Evolutionary conservation across 92 coral and sea anemone genomes (phyloP), one percentile per base, ranked within the genome.

Genomic region (Galaxea fascicularis): DNA sequence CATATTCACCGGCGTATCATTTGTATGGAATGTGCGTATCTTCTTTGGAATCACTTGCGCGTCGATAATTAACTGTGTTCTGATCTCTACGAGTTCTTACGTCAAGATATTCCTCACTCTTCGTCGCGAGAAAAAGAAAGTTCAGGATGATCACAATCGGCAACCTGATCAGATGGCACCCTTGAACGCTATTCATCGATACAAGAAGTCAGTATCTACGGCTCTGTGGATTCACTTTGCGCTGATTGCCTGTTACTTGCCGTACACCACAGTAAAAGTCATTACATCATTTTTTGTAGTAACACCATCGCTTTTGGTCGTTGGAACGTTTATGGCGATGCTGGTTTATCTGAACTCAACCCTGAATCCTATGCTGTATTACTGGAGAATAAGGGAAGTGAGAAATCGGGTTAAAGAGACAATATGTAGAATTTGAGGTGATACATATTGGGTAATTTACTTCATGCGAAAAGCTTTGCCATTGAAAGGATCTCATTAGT

Each of bases 311-410:
- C 79, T 74, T 8, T 58, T 74, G 28, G 41, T 56, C 13, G 79
- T 56, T 29, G 64, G 29, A 5, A 66, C 52, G n/a, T 53, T 58
- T 35, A 57, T 39, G 54, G 68, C 70, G n/a, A 21, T 54, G 30
- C 69, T 77, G 30, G 31, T 77, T 35, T 77, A 77, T 31, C 29
- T 60, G 4, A 77, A 77, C 56, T 77, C 82, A 0, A 21, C 69
- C 6, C 29, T 77, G 30, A 77, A 77, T 30, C 79, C 79, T 15
- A 27, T 15, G 1, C 79, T 74, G 17, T 74, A 74, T 29, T 74
- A 63, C 79, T 74, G 79, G 79, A 52, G 45, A 53, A 74, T 74
- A 26, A 74, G 26, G 49, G 79, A 74, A 74, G 63, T 74, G 17
- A 74, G 79, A 29, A 16, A 28, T n/a, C 41, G 46, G 17, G 62